These are phyloP conservation scores for Apogon talboti DNA, from an alignment of 2,797 vertebrate genomes.

Conservation along the genomic window DNA sequence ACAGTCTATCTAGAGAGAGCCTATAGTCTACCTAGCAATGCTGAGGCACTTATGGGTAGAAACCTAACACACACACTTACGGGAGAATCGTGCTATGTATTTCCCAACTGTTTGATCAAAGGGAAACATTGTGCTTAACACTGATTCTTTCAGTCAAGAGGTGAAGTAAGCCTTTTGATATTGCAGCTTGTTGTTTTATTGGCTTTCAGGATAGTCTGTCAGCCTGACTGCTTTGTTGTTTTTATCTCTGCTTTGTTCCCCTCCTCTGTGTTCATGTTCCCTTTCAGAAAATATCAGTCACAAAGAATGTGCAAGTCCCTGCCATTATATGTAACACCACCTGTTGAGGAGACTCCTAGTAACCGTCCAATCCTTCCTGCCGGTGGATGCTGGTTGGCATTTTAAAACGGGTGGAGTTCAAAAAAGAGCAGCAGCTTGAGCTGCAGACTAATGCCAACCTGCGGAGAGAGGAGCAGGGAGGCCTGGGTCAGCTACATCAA, in stretches of 20 bases:
- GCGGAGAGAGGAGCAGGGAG: constrained; percentile 51
- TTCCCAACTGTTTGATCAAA: too few relatives aligned
- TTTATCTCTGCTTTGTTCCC: constrained; percentile 1
- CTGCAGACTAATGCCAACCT: constrained; percentile 60
- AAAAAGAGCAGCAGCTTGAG: constrained; percentile 69
- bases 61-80: too few relatives aligned
- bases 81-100: too few relatives aligned
- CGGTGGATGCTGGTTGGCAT: constrained; percentile 68
- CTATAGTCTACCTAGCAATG: too few relatives aligned
- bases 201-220: background rate
- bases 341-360: constrained; percentile 56
- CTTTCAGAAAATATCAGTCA: constrained; percentile 16
- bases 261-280: background rate
- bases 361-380: constrained; percentile 38
- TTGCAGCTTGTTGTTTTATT: background rate
- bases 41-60: too few relatives aligned
- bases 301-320: background rate
- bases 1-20: background rate
- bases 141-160: background rate
- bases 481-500: constrained; percentile 56
- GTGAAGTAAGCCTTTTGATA: constrained; percentile 6
- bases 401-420: constrained; percentile 71
- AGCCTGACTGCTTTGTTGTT: background rate
- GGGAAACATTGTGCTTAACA: too few relatives aligned
- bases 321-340: constrained; percentile 29